A percentile compares a stretch with the other conserved stretches of the same genome.
Evolutionary conservation across 92 coral and sea anemone species (phyloP).

Genomic region (Actinostola sp.): DNA sequence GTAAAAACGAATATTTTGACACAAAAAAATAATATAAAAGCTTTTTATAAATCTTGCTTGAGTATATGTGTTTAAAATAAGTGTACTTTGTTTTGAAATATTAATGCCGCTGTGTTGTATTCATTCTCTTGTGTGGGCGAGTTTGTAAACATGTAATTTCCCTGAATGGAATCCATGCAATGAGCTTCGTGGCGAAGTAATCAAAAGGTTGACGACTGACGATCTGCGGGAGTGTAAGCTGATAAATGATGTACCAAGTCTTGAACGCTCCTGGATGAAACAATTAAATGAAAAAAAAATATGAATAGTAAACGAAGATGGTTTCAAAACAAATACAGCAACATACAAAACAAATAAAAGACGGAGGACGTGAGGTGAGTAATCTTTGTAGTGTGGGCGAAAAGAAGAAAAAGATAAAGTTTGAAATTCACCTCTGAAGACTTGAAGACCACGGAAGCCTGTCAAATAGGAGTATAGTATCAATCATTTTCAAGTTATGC

Average conservation of each 20-base stretch:
- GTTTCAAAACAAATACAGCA: too few relatives aligned
- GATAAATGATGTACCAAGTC: conserved; percentile 64
- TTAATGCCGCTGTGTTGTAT: not conserved
- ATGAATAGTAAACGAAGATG: not conserved
- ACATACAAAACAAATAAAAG: not conserved
- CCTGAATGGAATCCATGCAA: conserved; percentile 69
- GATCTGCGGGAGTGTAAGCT: conserved; percentile 17
- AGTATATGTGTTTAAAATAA: too few relatives aligned
- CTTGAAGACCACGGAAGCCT: conserved; percentile 40
- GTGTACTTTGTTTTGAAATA: not conserved
- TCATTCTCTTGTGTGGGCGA: conserved; percentile 3
- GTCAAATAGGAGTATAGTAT: not conserved
- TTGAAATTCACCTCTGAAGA: conserved; percentile 18
- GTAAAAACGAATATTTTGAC: too few relatives aligned
- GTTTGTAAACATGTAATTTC: conserved; percentile 56
- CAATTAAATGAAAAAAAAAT: not conserved
- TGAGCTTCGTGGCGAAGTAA: conserved; percentile 78
- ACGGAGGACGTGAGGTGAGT: not conserved
- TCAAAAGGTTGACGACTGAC: conserved; percentile 40
- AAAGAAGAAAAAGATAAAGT: not conserved
- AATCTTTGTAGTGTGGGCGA: not conserved
- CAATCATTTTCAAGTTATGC: not conserved
- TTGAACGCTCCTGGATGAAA: conserved; percentile 68
- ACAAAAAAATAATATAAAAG: too few relatives aligned
- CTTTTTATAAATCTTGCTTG: too few relatives aligned